These are phyloP conservation scores for Heliconius aoede DNA, from an alignment of 2,888 invertebrate genomes.

Conservation along the genomic window DNA sequence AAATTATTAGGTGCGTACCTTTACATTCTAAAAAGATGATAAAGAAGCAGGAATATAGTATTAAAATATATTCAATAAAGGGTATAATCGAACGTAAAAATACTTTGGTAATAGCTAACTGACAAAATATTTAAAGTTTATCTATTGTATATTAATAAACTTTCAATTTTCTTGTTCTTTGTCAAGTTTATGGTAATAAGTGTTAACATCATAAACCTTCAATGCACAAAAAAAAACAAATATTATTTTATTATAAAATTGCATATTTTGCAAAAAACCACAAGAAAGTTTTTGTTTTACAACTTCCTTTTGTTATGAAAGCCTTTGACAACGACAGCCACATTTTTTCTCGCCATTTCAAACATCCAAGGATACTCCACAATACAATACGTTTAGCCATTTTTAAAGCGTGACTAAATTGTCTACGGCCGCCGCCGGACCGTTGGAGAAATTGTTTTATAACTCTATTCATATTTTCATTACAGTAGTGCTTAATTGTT, in stretches of 20 bases:
- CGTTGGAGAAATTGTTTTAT: constrained; percentile 61
- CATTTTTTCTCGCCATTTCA: constrained; percentile 20
- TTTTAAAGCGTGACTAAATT: constrained; percentile 50
- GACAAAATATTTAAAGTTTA: too few relatives aligned
- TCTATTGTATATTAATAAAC: neutral
- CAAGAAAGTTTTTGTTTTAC: too few relatives aligned
- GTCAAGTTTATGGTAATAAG: neutral
- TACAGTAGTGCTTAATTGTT: constrained; percentile 75
- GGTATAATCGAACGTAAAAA: neutral
- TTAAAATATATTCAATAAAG: too few relatives aligned
- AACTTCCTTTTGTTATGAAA: constrained; percentile 32
- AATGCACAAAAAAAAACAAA: constrained; percentile 9
- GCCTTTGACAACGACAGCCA: neutral
- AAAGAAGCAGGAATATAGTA: too few relatives aligned
- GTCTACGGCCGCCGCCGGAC: constrained; percentile 48
- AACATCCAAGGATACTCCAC: constrained; percentile 50
- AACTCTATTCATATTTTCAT: constrained; percentile 61
- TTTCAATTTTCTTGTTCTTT: neutral
- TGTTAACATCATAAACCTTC: neutral
- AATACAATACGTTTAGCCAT: constrained; percentile 61
- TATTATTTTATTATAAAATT: constrained; percentile 34
- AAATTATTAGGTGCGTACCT: too few relatives aligned
- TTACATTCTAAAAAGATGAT: too few relatives aligned
- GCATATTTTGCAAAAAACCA: constrained; percentile 32
- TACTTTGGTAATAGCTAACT: neutral